Evolutionary conservation across 2,888 invertebrate species (phyloP), one percentile per base, ranked within the genome.

Genomic region (Platycheirus albimanus): DNA sequence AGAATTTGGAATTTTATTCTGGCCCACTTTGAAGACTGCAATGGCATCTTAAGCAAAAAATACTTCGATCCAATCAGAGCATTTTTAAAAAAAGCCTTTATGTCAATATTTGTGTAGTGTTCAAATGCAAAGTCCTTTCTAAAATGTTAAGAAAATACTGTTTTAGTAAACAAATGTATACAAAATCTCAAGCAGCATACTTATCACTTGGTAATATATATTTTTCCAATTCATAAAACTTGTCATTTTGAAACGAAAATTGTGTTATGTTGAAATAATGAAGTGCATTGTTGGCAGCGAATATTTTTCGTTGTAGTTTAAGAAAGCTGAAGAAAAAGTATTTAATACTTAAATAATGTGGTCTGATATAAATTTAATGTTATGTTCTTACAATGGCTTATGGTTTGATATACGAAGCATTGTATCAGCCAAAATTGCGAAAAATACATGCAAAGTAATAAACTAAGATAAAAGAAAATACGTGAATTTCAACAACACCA

Each of bases 241-340:
- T 95, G 0, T 92, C 88, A 85, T 95, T 96, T 52, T 91, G 89
- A 87, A 97, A 97, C 0, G 91, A 91, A 98, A 98, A 98, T 85
- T 95, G 93, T 86, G 95, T 94, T 0, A 92, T 92, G 0, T 95
- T 92, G 88, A 97, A 98, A 89, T 95, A 95, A 11, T 93, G 91
- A 1, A 98, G 88, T 0, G 95, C 95, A 66, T 92, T 91, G 87
- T 95, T 94, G 0, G 97, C 95, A 19, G 93, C 93, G 89, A 94
- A 97, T 56, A 98, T 94, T 85, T 94, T 94, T n/a, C 95, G 92
- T 88, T 98, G 97, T 24, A 97, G 88, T 89, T 93, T 95, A 8
- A 96, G 90, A 77, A 98, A 91, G 91, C 97, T 98, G 10, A 67
- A 28, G 2, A 11, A 28, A 1, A 56, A 11, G 3, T 41, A 0